Evolutionary conservation across 2,797 vertebrate species (phyloP), one percentile per base, ranked within the genome.

Genomic region (Enteromius anoplus): DNA sequence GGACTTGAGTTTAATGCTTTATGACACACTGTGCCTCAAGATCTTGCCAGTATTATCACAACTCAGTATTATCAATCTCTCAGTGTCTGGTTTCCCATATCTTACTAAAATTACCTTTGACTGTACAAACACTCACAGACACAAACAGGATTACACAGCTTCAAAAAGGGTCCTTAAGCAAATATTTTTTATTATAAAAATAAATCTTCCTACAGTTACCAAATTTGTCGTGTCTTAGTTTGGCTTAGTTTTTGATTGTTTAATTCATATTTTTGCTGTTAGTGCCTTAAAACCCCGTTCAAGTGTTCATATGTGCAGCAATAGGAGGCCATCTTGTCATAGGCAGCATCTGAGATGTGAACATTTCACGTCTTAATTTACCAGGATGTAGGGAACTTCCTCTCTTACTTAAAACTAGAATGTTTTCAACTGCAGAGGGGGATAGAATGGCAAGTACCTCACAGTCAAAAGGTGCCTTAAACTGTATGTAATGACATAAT

Each of bases 181-280:
- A 53, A 64, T 82, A 1, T 90, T 94, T 47, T 47, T 93, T 93
- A 93, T 93, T 94, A 93, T 68, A 92, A 94, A 95, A 94, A 94
- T 92, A 93, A 72, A 89, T 62, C 84, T 71, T 85, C 14, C 37
- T 73, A 23, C 87, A 81, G 85, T 79, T 58, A 75, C 60, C 68
- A 69, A 69, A 65, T 66, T 73, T 78, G 23, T 47, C 45, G 14
- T 42, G 53, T 73, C n/a, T 75, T 71, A 29, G 23, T 75, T 75
- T 40, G 71, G 15, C 45, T 40, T 9, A 12, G 10, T n/a, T 32
- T 3, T 9, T 45, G 42, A 7, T 60, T 53, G 4, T 34, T 40
- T 65, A 62, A 75, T 78, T 81, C 5, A 73, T 69, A 23, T 5
- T 58, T 64, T 78, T 17, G 37, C 29, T 62, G 15, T 71, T 47